These are phyloP conservation scores for Myotis pilosus DNA, from an alignment of 2,797 vertebrate species.

Conservation along the genomic window DNA sequence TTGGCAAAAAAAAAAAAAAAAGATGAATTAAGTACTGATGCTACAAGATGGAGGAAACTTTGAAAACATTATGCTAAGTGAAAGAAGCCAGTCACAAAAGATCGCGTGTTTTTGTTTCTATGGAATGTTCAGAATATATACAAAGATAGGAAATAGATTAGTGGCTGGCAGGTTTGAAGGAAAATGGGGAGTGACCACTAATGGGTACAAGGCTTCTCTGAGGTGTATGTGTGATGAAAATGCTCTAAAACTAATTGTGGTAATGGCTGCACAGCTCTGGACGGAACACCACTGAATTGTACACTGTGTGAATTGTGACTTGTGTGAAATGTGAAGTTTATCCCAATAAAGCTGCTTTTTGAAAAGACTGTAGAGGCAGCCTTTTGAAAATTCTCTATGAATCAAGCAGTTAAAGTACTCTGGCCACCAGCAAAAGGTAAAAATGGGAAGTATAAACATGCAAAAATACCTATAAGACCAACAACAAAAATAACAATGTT, in stretches of 20 bases:
- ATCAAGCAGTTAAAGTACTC: slow-evolving; percentile 6
- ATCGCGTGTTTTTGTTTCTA: neutral
- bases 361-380: neutral
- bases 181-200: neutral
- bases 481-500: slow-evolving; percentile 17
- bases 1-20: neutral
- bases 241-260: neutral
- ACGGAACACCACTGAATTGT: neutral
- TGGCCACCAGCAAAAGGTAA: slow-evolving; percentile 53
- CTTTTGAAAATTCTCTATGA: slow-evolving; percentile 1
- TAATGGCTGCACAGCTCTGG: neutral
- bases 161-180: neutral
- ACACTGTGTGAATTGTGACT: neutral
- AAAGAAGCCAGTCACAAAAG: neutral
- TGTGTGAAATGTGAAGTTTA: neutral
- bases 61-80: neutral
- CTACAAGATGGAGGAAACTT: neutral
- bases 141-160: neutral
- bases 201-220: neutral
- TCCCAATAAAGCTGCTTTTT: neutral
- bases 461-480: neutral
- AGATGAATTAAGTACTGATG: neutral
- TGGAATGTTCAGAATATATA: neutral
- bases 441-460: neutral
- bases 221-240: neutral